phyloP scores from a whole-genome alignment of 2,797 vertebrate species.

The Gymnothorax javanicus region DNA sequence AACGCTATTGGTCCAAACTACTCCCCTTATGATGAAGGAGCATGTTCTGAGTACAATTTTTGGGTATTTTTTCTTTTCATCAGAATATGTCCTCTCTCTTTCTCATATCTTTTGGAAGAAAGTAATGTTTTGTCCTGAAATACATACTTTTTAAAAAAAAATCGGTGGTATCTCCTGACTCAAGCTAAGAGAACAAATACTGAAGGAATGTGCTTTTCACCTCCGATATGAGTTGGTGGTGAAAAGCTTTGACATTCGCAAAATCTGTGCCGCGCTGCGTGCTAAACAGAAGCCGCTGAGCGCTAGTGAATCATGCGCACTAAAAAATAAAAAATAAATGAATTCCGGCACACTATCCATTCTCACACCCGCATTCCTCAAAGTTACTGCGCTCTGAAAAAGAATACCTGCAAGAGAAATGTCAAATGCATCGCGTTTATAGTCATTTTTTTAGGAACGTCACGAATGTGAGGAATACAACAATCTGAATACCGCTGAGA shows the following conservation, averaged over 20 bases:
- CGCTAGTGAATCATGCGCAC: background rate
- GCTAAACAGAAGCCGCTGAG: background rate
- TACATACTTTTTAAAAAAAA: background rate
- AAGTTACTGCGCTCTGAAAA: background rate
- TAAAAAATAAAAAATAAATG: background rate
- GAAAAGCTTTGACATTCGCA: background rate
- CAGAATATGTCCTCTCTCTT: background rate
- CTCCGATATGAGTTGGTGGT: background rate
- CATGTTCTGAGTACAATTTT: background rate
- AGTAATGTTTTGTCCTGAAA: background rate
- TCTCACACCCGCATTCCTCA: conserved; percentile 1
- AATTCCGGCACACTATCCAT: background rate
- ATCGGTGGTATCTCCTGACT: background rate
- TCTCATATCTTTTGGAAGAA: background rate
- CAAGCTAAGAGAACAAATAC: background rate
- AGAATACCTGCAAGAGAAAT: background rate
- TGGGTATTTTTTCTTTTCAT: background rate
- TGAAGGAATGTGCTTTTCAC: background rate
- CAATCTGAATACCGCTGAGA: background rate
- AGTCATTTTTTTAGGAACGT: background rate
- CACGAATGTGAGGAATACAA: background rate
- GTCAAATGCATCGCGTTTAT: background rate
- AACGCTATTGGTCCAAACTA: background rate
- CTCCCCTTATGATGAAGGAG: background rate
- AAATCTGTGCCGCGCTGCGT: background rate